Conservation (phyloP, 2,888 invertebrate genomes). For the Drosophila emarginata region DNA sequence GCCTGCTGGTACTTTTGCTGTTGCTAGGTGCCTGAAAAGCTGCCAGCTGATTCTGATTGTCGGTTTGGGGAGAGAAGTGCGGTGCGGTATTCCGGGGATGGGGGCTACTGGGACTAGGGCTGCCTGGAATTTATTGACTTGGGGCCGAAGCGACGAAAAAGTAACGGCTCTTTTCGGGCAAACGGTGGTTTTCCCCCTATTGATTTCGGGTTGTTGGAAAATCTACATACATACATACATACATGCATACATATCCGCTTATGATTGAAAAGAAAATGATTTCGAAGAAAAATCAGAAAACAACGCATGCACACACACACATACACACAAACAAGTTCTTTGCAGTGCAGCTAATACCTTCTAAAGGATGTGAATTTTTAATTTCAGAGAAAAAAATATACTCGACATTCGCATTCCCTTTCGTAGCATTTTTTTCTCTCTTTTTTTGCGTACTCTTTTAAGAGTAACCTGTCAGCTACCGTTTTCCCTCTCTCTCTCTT, state of each 20-base stretch:
- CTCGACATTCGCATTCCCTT: conserved; percentile 32
- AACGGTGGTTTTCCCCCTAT: conserved; percentile 50
- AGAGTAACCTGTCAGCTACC: conserved; percentile 1
- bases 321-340: conserved; percentile 36
- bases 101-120: conserved; percentile 12
- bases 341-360: conserved; percentile 15
- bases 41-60: conserved; percentile 39
- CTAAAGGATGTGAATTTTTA: conserved; percentile 12
- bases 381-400: conserved; percentile 5
- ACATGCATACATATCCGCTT: conserved; percentile 15
- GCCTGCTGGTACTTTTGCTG: conserved; percentile 42
- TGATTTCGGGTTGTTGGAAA: conserved; percentile 50
- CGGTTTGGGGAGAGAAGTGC: not conserved
- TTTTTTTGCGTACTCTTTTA: conserved; percentile 20
- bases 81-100: not conserved
- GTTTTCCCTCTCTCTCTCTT: conserved; percentile 10
- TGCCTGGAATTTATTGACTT: conserved; percentile 52
- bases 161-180: conserved; percentile 45
- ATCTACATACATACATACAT: conserved; percentile 35
- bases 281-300: conserved; percentile 18
- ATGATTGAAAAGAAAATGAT: conserved; percentile 26
- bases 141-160: conserved; percentile 41
- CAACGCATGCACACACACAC: not conserved
- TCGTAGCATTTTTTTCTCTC: conserved; percentile 16
- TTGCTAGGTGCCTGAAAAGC: conserved; percentile 65